Conservation (phyloP, 2,888 invertebrate species). For the Aleiodes testaceus region DNA sequence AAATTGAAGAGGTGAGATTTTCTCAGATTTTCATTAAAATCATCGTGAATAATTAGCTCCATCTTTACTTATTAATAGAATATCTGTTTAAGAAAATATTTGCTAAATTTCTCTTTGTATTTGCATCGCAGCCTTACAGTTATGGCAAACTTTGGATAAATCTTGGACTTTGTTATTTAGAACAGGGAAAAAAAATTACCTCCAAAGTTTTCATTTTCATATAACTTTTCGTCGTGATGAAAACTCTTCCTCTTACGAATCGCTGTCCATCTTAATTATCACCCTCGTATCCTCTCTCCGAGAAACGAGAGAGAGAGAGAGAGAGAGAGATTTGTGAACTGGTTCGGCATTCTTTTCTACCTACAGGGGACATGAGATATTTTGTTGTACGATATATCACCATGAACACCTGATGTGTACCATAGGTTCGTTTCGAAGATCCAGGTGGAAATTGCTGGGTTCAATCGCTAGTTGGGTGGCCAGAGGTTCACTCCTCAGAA, state of each 20-base stretch:
- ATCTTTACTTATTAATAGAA: too few species aligned
- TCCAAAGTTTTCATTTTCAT: slow-evolving; percentile 18
- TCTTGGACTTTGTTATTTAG: slow-evolving; percentile 8
- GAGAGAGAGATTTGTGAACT: slow-evolving; percentile 3
- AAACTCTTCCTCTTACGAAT: slow-evolving; percentile 65
- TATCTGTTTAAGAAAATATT: neutral
- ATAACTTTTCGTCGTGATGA: slow-evolving; percentile 23
- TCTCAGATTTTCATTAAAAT: too few species aligned
- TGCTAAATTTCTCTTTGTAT: slow-evolving; percentile 10
- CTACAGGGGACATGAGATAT: slow-evolving; percentile 32
- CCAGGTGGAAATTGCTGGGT: slow-evolving; percentile 27
- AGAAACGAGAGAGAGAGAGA: slow-evolving; percentile 34
- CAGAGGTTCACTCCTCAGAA: slow-evolving; percentile 1
- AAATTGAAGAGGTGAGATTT: too few species aligned
- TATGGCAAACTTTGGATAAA: slow-evolving; percentile 22
- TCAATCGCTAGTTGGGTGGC: slow-evolving; percentile 27
- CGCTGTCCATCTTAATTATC: slow-evolving; percentile 73
- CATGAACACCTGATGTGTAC: slow-evolving; percentile 23
- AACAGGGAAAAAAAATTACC: too few species aligned
- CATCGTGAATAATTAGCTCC: too few species aligned
- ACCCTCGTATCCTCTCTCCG: slow-evolving; percentile 55
- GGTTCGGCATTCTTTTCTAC: slow-evolving; percentile 10
- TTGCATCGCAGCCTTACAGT: slow-evolving; percentile 5
- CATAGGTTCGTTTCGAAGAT: slow-evolving; percentile 18
- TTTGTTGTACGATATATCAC: slow-evolving; percentile 30